A percentile compares a stretch with the other conserved stretches of the same genome.
phyloP scores from a whole-genome alignment of 2,797 vertebrate species.

The Alectoris magna region DNA sequence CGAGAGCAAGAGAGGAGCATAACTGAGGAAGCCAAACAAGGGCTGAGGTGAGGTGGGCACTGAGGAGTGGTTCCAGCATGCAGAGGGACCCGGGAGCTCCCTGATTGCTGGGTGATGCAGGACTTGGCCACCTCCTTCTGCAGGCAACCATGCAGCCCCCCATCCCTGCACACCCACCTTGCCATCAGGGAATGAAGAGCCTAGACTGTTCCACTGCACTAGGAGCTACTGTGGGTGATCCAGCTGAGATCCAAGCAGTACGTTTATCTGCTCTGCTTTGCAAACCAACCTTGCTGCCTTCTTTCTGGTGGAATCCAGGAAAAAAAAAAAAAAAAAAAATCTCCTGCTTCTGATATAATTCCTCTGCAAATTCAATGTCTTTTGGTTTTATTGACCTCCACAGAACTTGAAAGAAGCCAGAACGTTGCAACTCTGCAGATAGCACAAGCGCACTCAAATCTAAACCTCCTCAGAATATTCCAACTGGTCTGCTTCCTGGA shows the following conservation, averaged over 20 bases:
- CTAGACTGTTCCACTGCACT: neutral
- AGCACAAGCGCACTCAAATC: neutral
- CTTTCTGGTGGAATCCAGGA: neutral
- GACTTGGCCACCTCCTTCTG: neutral
- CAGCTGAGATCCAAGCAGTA: neutral
- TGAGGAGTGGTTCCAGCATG: neutral
- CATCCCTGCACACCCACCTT: neutral
- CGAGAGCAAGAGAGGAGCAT: neutral
- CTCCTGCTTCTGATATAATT: neutral
- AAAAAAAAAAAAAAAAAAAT: neutral
- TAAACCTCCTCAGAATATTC: neutral
- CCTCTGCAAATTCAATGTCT: neutral
- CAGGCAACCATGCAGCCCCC: neutral
- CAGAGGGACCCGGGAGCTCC: neutral
- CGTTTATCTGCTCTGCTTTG: neutral
- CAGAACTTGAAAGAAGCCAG: neutral
- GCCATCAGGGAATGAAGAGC: neutral
- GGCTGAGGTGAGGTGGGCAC: neutral
- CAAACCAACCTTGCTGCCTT: neutral
- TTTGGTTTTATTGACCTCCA: neutral
- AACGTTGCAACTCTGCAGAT: neutral
- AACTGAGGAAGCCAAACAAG: neutral
- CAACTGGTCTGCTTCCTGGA: neutral
- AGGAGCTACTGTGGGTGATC: neutral
- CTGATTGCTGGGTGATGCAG: neutral